Base-by-base conservation (phyloP, 2,113 vertebrate species). In the Paradoxurus hermaphroditus region DNA sequence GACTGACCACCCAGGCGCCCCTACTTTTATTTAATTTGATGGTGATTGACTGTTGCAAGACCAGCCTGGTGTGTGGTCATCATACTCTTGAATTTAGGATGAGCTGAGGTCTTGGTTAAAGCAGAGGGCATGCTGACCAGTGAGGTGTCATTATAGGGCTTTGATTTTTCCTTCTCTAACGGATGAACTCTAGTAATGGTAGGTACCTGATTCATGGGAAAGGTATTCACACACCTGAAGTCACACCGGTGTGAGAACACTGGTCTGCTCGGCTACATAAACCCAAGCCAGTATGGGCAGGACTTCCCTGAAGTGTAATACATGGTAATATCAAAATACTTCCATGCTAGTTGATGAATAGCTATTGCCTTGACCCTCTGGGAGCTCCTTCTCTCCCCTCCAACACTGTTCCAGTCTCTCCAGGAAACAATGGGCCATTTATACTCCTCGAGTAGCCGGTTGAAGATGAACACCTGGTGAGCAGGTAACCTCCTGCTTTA, bases 311-410 rank as follows among this genome's bases (percentile, higher is more conserved):
- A n/a, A 9, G 6, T 72, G 16, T 46, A 46, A 53, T 25, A 59
- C 21, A 23, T 21, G 23, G 21, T 59, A n/a, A 70, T 63, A 72
- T n/a, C 4, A 56, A 79, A 81, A 75, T 63, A 19, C 25, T 79
- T 46, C 14, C 51, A 44, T 44, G 31, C 4, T 53, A 34, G 10
- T 49, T 46, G 27, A 12, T 31, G 68, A 63, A 4, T 11, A 62
- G 21, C 4, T 91, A 19, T 34, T 65, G 34, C 14, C n/a, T n/a
- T 56, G 44, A 51, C 12, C 53, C 19, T 5, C n/a, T 23, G 8
- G 23, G 10, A 19, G 11, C 7, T 36, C 15, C 7, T 4, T 21
- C 1, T 7, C 31, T 12, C 0, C 18, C 23, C 27, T 67, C 8
- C 23, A 21, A 31, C 34, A 59, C 36, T 36, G 2, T 12, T 44